Base-by-base conservation (phyloP, 1,140 invertebrate genomes). In the Phocides pigmalion region DNA sequence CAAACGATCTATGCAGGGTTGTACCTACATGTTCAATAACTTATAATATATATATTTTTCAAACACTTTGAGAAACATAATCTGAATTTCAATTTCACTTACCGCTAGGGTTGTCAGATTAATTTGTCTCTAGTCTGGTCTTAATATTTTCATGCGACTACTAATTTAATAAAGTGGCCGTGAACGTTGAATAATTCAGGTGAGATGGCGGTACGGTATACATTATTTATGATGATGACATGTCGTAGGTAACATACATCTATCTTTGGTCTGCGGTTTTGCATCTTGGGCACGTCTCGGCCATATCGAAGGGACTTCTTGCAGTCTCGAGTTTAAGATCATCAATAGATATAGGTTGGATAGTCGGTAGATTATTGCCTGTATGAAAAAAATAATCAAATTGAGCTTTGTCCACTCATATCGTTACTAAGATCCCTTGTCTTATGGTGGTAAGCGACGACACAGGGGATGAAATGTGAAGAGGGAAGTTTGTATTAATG, bases 221-320 rank as follows among this genome's bases (percentile, higher is more conserved):
- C 81, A 87, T 90, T 87, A 89, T 90, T 89, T 89, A 90, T 87
- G 81, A 81, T 81, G 81, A 88, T 86, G 80, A 82, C 79, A 89
- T 81, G 86, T 85, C 79, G 79, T 76, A 79, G 74, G 76, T 76
- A 80, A 85, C 79, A 78, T 77, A 80, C 77, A 76, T 78, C 79
- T 81, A 72, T 76, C 79, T 87, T 80, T 76, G 79, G 64, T 41
- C 62, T 87, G 85, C 66, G 84, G 82, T 87, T 90, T 87, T 85
- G 81, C 85, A 85, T 87, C 87, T 84, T 63, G 72, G 66, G 80
- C 87, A 87, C 82, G 84, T 87, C 75, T 75, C 62, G 53, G 79
- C 74, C 71, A 81, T 87, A 87, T 87, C 79, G 77, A 77, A 66
- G 62, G 70, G 70, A 80, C 68, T 72, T 71, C 56, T 37, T 68